Conservation (phyloP, 2,888 invertebrate genomes). For the Glaucopsyche alexis region DNA sequence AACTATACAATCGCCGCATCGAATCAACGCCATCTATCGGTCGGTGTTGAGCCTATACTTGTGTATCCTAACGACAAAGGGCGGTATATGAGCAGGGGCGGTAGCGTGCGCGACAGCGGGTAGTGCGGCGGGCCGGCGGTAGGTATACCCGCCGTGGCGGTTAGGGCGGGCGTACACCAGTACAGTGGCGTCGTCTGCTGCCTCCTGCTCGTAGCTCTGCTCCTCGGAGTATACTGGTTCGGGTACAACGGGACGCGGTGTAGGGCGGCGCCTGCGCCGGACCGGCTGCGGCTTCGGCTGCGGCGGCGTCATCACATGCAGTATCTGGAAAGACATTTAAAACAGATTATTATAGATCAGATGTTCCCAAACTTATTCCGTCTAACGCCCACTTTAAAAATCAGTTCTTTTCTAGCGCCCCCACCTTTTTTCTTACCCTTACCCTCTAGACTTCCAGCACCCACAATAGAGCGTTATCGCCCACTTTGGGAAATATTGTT, state of each 20-base stretch:
- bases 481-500: too few species aligned
- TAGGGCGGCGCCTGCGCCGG: constrained; percentile 28
- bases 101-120: constrained; percentile 30
- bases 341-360: too few species aligned
- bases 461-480: too few species aligned
- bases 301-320: constrained; percentile 35
- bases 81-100: constrained; percentile 47
- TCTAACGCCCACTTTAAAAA: too few species aligned
- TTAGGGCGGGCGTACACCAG: constrained; percentile 64
- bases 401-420: too few species aligned
- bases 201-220: constrained; percentile 38
- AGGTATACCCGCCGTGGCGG: constrained; percentile 59
- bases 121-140: constrained; percentile 46
- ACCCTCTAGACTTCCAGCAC: too few species aligned
- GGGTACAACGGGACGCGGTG: constrained; percentile 23
- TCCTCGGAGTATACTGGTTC: constrained; percentile 25
- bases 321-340: constrained; percentile 18
- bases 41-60: constrained; percentile 57
- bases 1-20: not conserved
- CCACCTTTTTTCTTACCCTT: too few species aligned
- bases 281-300: constrained; percentile 24
- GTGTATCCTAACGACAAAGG: constrained; percentile 61
- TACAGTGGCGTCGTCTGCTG: constrained; percentile 46
- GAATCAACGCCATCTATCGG: not conserved
- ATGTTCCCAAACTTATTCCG: too few species aligned